These are phyloP conservation scores for Coleophora flavipennella DNA, from an alignment of 2,888 invertebrate species.

Conservation along the genomic window DNA sequence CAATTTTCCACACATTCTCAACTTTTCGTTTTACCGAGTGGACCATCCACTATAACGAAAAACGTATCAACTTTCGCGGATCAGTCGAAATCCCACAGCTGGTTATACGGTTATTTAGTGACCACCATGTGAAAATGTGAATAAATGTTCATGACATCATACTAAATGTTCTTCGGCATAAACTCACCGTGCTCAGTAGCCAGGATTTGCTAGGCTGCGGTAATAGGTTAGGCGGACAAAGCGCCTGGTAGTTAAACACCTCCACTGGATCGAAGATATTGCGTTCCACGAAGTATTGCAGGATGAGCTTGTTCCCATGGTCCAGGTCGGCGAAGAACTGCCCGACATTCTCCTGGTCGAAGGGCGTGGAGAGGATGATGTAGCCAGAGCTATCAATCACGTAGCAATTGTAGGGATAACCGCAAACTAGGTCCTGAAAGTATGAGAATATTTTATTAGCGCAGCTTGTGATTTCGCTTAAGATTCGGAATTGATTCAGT, in stretches of 20 bases:
- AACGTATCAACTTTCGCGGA: too few relatives aligned
- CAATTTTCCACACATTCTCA: too few relatives aligned
- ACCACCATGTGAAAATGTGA: too few relatives aligned
- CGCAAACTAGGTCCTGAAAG: constrained; percentile 55
- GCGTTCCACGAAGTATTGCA: constrained; percentile 81
- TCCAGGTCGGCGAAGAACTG: constrained; percentile 89
- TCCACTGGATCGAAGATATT: constrained; percentile 82
- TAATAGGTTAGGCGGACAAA: constrained; percentile 64
- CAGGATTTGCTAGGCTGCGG: constrained; percentile 15
- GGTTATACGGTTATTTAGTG: too few relatives aligned
- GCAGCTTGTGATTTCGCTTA: too few relatives aligned
- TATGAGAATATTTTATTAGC: neutral
- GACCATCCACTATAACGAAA: too few relatives aligned
- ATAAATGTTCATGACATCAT: too few relatives aligned
- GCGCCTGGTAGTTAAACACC: constrained; percentile 89
- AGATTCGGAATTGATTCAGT: too few relatives aligned
- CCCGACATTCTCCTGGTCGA: constrained; percentile 78
- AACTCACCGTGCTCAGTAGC: constrained; percentile 40
- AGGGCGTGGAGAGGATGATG: constrained; percentile 76
- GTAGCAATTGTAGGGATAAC: constrained; percentile 83
- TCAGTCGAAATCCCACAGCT: too few relatives aligned
- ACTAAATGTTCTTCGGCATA: too few relatives aligned
- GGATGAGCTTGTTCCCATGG: constrained; percentile 65
- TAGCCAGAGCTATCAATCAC: constrained; percentile 95
- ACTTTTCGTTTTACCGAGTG: too few relatives aligned